Evolutionary conservation across 2,797 vertebrate genomes (phyloP).

Genomic region (Sebastes miniatus): DNA sequence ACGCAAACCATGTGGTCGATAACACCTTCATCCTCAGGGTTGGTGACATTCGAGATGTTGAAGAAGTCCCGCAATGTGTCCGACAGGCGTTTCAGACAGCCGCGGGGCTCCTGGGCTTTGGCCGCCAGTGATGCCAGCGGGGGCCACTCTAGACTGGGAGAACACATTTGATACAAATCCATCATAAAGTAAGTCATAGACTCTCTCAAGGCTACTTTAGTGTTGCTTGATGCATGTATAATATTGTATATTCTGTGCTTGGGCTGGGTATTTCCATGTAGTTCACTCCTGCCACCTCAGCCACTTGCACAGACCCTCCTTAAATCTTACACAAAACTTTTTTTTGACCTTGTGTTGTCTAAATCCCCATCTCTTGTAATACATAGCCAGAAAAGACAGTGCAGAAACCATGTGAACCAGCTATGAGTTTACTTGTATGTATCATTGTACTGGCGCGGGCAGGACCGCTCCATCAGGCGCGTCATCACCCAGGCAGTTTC

Average conservation of each 20-base stretch:
- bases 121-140: conserved; percentile 81
- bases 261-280: not conserved
- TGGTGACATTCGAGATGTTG: conserved; percentile 79
- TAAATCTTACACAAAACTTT: not conserved
- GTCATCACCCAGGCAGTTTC: conserved; percentile 89
- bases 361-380: not conserved
- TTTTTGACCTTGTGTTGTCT: not conserved
- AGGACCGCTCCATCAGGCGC: conserved; percentile 87
- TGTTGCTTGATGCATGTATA: not conserved
- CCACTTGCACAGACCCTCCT: not conserved
- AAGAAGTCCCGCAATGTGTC: conserved; percentile 84
- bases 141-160: conserved; percentile 86
- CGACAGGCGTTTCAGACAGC: conserved; percentile 86
- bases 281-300: not conserved
- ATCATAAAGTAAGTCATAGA: not conserved
- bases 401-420: not conserved
- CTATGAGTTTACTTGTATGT: conserved; percentile 74
- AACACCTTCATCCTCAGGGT: conserved; percentile 87
- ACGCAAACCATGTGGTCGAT: conserved; percentile 94
- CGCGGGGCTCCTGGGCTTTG: conserved; percentile 87
- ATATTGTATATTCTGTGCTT: not conserved
- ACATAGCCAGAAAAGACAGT: not conserved
- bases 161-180: not conserved
- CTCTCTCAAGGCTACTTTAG: not conserved
- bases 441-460: conserved; percentile 85